Percentiles rank a stretch among this genome's conserved stretches.
Conservation (phyloP, 2,113 vertebrate species). For the Nicator chloris region DNA sequence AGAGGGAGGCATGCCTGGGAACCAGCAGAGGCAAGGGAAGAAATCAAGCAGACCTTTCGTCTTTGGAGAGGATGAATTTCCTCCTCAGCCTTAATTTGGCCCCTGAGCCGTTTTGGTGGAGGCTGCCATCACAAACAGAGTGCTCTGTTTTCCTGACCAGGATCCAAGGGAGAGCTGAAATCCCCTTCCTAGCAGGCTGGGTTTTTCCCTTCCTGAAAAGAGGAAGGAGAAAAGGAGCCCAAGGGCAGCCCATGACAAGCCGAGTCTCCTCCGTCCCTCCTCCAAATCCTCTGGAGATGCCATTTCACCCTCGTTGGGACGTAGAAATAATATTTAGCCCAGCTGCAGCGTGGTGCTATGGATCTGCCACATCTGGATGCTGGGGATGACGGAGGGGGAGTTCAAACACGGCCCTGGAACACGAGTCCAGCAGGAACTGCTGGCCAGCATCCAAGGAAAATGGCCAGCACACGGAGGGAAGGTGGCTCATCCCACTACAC, state of each 20-base stretch:
- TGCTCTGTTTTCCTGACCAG: neutral
- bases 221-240: neutral
- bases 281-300: neutral
- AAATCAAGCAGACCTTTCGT: neutral
- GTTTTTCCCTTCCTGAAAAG: neutral
- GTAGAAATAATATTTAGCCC: constrained; percentile 35
- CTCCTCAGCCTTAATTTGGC: neutral
- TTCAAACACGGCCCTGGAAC: neutral
- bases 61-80: neutral
- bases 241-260: neutral
- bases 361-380: neutral
- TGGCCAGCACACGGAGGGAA: rapidly evolving
- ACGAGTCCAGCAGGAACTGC: neutral
- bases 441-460: constrained; percentile 17
- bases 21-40: neutral
- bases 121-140: neutral
- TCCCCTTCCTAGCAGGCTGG: neutral
- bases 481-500: neutral
- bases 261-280: neutral
- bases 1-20: neutral
- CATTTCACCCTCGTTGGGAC: neutral
- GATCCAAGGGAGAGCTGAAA: neutral
- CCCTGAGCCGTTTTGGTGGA: neutral
- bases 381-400: neutral
- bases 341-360: neutral